Evolutionary conservation across 2,113 vertebrate species (phyloP).

Genomic region (Halichoeres trimaculatus): DNA sequence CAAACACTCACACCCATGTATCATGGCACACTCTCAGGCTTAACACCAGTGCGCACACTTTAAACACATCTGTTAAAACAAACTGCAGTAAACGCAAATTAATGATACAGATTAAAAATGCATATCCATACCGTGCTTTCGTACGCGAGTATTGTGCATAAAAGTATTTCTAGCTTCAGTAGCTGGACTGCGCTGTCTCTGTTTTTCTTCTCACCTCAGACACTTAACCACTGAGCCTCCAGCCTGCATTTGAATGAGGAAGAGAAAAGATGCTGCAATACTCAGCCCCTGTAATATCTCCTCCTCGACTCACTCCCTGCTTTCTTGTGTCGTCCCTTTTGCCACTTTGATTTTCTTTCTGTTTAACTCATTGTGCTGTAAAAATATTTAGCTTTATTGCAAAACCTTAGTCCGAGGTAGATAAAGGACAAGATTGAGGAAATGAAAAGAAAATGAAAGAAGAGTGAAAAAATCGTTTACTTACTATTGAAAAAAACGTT

Average conservation of each 20-base stretch:
- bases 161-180: slow-evolving; percentile 34
- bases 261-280: not conserved
- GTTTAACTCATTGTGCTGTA: slow-evolving; percentile 41
- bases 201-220: slow-evolving; percentile 38
- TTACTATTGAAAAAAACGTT: slow-evolving; percentile 46
- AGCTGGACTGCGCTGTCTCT: slow-evolving; percentile 15
- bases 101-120: slow-evolving; percentile 28
- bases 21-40: slow-evolving; percentile 25
- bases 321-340: not conserved
- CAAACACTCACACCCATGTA: slow-evolving; percentile 38
- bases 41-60: slow-evolving; percentile 1
- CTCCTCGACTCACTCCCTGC: not conserved
- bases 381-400: slow-evolving; percentile 47
- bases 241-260: slow-evolving; percentile 35
- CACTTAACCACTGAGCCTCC: slow-evolving; percentile 34
- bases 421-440: slow-evolving; percentile 51
- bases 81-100: slow-evolving; percentile 15
- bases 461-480: slow-evolving; percentile 34
- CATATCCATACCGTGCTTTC: slow-evolving; percentile 17
- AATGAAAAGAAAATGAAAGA: slow-evolving; percentile 18
- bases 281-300: slow-evolving; percentile 13
- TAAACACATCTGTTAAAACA: slow-evolving; percentile 28
- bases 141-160: not conserved
- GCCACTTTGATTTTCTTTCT: slow-evolving; percentile 30
- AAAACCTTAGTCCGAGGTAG: slow-evolving; percentile 19